These are phyloP conservation scores for Macrochelys suwanniensis DNA, from an alignment of 2,797 vertebrate genomes.

Conservation along the genomic window DNA sequence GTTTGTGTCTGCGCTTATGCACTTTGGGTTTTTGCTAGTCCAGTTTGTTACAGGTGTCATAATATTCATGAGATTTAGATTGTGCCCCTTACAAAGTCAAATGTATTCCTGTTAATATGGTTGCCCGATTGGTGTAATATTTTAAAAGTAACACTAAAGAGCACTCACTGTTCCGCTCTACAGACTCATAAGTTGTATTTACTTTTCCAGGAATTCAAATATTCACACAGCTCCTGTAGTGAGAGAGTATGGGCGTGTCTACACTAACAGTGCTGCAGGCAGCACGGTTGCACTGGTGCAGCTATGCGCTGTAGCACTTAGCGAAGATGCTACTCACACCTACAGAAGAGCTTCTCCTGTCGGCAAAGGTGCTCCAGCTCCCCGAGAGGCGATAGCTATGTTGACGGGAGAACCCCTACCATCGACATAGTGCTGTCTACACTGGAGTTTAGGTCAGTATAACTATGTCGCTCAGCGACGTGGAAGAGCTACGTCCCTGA, in stretches of 20 bases:
- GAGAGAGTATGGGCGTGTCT: neutral
- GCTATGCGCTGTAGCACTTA: neutral
- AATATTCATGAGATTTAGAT: neutral
- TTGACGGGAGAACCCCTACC: neutral
- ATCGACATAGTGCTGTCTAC: neutral
- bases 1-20: fast-evolving
- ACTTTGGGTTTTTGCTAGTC: neutral
- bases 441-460: neutral
- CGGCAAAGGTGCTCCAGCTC: neutral
- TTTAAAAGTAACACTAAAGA: neutral
- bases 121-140: neutral
- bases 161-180: neutral
- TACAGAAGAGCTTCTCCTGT: neutral
- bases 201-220: neutral
- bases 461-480: neutral
- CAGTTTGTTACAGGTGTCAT: neutral
- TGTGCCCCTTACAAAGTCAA: neutral
- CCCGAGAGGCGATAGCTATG: neutral
- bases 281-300: neutral
- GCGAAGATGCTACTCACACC: neutral
- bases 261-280: neutral
- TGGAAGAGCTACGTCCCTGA: neutral
- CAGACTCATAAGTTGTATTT: neutral
- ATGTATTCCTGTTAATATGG: neutral
- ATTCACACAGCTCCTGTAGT: neutral